Evolutionary conservation across 2,113 vertebrate species (phyloP), one percentile per base, ranked within the genome.

Genomic region (Trogon melanurus): DNA sequence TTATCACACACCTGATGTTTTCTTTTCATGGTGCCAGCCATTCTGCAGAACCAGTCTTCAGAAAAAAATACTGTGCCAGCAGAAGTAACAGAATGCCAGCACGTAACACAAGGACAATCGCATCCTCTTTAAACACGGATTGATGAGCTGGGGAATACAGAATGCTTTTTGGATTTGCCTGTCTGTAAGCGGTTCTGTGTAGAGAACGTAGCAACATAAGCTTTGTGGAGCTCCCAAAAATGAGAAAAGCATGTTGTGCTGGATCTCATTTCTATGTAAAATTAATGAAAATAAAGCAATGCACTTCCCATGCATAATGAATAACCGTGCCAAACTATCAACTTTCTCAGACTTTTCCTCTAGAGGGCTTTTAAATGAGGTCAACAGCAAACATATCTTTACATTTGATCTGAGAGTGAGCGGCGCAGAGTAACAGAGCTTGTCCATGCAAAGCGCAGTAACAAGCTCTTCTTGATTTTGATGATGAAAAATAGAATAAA

Each of bases 241-340:
- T 79, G 79, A 94, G 85, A 89, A 83, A 97, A 89, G 64, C 65
- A 76, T 93, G 94, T 91, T 94, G 85, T 79, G 54, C 44, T 92
- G 50, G 41, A 87, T 94, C 95, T 93, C 90, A 93, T 96, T 95
- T 95, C 91, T 90, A 97, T 96, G 95, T 95, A 97, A 97, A 97
- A 96, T 95, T 97, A 96, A 95, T 95, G 84, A 96, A 97, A 97
- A 96, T 94, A 93, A 94, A 96, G 85, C 87, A 90, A 82, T 91
- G 94, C 73, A 78, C 86, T 97, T 96, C 48, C 93, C 92, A 97
- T 97, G 96, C 95, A 96, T 96, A 97, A 97, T 97, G 91, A 97
- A 97, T 97, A 96, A 93, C 87, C 76, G 80, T 88, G 94, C 81
- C 90, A 97, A 95, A 89, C 91, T 95, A 95, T 87, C 86, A 96